Evolutionary conservation across 2,113 vertebrate genomes (phyloP).

Genomic region (Coreoperca whiteheadi): DNA sequence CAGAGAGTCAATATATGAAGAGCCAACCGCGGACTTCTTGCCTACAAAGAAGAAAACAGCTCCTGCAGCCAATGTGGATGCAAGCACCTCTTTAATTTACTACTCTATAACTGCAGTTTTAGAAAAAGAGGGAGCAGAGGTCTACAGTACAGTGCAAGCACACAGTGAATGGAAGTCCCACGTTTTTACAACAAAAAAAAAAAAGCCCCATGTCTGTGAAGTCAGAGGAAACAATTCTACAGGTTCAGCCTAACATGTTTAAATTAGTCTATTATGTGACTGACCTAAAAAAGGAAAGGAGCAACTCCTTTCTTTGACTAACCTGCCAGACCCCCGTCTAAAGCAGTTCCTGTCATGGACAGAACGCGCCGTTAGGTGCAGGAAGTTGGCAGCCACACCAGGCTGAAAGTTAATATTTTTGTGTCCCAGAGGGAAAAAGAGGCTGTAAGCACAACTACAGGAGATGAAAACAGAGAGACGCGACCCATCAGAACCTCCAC

Average conservation of each 20-base stretch:
- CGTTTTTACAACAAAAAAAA: background rate
- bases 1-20: conserved; percentile 58
- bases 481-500: conserved; percentile 50
- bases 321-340: conserved; percentile 5
- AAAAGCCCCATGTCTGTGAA: background rate
- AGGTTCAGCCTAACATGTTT: conserved; percentile 1
- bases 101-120: conserved; percentile 1
- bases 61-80: conserved; percentile 7
- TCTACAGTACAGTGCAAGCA: conserved; percentile 6
- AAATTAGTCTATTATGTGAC: conserved; percentile 16
- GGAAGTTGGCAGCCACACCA: conserved; percentile 51
- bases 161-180: background rate
- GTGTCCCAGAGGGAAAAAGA: conserved; percentile 8
- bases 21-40: conserved; percentile 21
- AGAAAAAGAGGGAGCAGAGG: background rate
- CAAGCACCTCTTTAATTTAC: conserved; percentile 31
- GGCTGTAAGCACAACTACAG: conserved; percentile 51
- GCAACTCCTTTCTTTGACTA: background rate
- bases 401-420: conserved; percentile 64
- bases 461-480: conserved; percentile 57
- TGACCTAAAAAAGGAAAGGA: conserved; percentile 17
- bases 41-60: conserved; percentile 37
- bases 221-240: background rate
- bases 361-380: conserved; percentile 35
- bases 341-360: conserved; percentile 55